Evolutionary conservation across 1,140 invertebrate genomes (phyloP).

Genomic region (Drosophila bocqueti): DNA sequence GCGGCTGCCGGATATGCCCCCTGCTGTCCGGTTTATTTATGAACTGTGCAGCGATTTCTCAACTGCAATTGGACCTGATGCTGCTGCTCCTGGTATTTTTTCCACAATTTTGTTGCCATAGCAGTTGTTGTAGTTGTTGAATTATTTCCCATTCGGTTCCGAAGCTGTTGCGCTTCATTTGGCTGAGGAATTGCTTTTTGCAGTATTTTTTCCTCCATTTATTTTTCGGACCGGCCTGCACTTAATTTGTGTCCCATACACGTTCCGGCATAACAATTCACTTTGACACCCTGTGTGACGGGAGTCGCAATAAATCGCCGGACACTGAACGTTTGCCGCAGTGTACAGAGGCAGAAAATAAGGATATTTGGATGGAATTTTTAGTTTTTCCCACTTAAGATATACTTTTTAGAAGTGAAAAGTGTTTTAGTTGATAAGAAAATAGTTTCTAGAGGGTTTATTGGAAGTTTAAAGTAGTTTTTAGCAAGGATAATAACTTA

Average conservation of each 20-base stretch:
- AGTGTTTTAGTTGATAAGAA: not conserved
- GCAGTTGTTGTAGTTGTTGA: not conserved
- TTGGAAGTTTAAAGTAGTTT: not conserved
- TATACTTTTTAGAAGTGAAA: not conserved
- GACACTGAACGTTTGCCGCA: constrained; percentile 26
- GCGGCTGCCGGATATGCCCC: constrained; percentile 24
- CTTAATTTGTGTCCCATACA: constrained; percentile 71
- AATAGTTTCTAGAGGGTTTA: not conserved
- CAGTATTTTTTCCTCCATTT: constrained; percentile 52
- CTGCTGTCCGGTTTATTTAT: constrained; percentile 69
- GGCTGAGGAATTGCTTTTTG: constrained; percentile 39
- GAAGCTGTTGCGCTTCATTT: constrained; percentile 60
- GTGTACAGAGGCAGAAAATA: constrained; percentile 1
- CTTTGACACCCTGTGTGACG: constrained; percentile 61
- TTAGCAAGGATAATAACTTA: too few species aligned
- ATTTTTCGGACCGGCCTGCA: constrained; percentile 56
- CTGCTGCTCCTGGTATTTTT: constrained; percentile 19
- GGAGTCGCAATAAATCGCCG: constrained; percentile 42
- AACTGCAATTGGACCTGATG: constrained; percentile 72
- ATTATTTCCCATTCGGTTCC: constrained; percentile 3
- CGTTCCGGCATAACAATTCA: constrained; percentile 71
- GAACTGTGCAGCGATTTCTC: constrained; percentile 74
- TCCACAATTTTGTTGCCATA: not conserved
- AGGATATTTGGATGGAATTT: not conserved
- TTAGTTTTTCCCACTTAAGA: too few species aligned